Conservation (phyloP, 2,113 vertebrate species). For the Origma solitaria region DNA sequence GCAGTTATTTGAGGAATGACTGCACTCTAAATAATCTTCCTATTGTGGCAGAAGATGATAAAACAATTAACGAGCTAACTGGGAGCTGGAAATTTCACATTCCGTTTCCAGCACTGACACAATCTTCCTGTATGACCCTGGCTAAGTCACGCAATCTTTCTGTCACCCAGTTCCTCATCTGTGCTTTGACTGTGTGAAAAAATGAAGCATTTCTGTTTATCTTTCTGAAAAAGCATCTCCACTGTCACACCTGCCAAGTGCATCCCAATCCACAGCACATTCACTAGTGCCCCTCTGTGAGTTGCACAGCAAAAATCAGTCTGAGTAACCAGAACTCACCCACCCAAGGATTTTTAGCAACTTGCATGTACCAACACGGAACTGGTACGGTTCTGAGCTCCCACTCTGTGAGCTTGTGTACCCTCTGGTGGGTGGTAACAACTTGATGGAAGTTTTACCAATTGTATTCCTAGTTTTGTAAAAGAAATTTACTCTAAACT, state of each 20-base stretch:
- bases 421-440: not conserved
- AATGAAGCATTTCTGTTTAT: not conserved
- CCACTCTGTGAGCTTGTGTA: not conserved
- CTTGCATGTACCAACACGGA: not conserved
- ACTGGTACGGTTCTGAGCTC: not conserved
- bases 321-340: not conserved
- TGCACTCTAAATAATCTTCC: not conserved
- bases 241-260: not conserved
- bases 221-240: not conserved
- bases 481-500: constrained; percentile 38
- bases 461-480: not conserved
- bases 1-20: not conserved
- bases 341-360: not conserved
- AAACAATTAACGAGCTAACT: not conserved
- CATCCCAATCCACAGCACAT: not conserved
- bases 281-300: not conserved
- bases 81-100: not conserved
- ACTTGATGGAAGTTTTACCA: not conserved
- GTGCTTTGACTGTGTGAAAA: not conserved
- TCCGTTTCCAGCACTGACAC: not conserved
- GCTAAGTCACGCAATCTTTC: not conserved
- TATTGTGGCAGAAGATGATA: not conserved
- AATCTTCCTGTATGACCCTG: not conserved
- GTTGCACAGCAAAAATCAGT: not conserved
- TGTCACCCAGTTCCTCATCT: constrained; percentile 23